A percentile compares a stretch with the other conserved stretches of the same genome.
Conservation (phyloP, 2,113 vertebrate genomes). For the Uropsilus gracilis region DNA sequence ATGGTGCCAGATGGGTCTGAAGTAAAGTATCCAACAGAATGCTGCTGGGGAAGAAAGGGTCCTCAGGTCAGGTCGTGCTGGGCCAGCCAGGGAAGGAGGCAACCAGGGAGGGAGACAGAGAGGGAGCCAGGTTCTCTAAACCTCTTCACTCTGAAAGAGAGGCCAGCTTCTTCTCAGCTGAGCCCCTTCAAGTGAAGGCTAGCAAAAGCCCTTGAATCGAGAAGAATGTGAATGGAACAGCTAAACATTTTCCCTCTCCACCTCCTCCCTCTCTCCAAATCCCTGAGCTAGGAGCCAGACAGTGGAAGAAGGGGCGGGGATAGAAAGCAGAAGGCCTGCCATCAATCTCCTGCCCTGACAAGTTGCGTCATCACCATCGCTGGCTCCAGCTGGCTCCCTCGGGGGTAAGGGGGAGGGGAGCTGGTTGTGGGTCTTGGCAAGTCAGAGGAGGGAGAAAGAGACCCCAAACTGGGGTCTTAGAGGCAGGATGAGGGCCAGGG, state of each 20-base stretch:
- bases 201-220: constrained; percentile 56
- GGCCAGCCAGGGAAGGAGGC: not conserved
- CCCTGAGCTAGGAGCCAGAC: constrained; percentile 50
- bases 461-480: not conserved
- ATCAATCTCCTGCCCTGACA: constrained; percentile 51
- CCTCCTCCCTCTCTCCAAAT: constrained; percentile 51
- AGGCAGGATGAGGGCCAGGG: not conserved
- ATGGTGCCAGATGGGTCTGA: constrained; percentile 17
- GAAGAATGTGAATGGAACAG: constrained; percentile 54
- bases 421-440: not conserved
- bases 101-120: not conserved
- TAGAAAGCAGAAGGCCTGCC: constrained; percentile 44
- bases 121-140: not conserved
- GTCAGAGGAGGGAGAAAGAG: not conserved
- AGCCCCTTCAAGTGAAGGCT: constrained; percentile 31
- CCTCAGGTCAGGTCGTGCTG: not conserved
- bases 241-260: constrained; percentile 14
- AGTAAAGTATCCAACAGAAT: not conserved
- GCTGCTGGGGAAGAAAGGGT: not conserved
- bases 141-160: not conserved
- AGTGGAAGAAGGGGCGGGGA: constrained; percentile 49
- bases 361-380: constrained; percentile 43
- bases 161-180: not conserved
- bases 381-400: constrained; percentile 52
- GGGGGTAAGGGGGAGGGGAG: not conserved